Evolutionary conservation across 2,888 invertebrate species (phyloP), one percentile per base, ranked within the genome.

Genomic region (Apamea crenata): DNA sequence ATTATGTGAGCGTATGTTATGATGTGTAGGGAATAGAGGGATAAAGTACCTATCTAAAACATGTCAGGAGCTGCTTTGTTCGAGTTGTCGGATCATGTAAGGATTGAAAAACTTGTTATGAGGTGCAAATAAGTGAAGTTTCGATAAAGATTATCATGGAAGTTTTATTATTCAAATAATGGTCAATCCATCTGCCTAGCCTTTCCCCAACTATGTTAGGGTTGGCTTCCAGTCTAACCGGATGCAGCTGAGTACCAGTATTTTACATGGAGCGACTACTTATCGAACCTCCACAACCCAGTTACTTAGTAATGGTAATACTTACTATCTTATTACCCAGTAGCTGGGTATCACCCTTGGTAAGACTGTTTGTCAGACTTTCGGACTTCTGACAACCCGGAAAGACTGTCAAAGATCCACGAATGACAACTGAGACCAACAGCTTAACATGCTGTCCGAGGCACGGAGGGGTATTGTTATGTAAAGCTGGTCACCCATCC

Each of bases 1-100:
- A 70, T 67, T 56, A 63, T 75, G 44, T 81, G 29, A 65, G 66
- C 36, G 16, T 73, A 53, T n/a, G 16, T 56, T 75, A 67, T 53
- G 56, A 50, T 65, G n/a, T 29, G 21, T 53, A 68, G 67, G 2
- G 18, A 21, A 53, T 70, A 67, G 3, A 18, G 25, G 25, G 32
- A 77, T 75, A 32, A 56, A 76, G 18, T 53, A 63, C 5, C 36
- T 16, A 40, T 83, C 7, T 36, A 25, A 74, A 68, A 70, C 32
- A 53, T 36, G 16, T 36, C 70, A 44, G 53, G 16, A 32, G 4
- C 14, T 53, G 10, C 53, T 74, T 80, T 50, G 25, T 72, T 80
- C 5, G 32, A 66, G n/a, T 3, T 44, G 25, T 53, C 18, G 10
- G 53, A 74, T 80, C 53, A 68, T 47, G 25, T 29, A 21, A 63